Evolutionary conservation across 2,113 vertebrate genomes (phyloP).

Genomic region (Coreoperca whiteheadi): DNA sequence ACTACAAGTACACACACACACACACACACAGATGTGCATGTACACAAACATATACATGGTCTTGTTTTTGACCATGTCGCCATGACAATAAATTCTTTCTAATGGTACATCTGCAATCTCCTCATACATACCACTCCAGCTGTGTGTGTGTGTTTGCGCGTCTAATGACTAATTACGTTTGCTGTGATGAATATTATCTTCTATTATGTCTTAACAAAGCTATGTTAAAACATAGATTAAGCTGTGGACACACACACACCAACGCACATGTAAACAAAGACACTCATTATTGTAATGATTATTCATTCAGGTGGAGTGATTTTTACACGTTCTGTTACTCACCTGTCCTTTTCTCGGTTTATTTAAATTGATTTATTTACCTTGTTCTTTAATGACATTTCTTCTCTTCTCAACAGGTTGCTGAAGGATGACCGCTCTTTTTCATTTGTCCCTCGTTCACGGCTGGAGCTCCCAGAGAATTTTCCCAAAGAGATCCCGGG

Average conservation of each 20-base stretch:
- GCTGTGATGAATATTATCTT: too few relatives aligned
- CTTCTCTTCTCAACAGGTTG: constrained; percentile 83
- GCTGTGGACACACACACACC: neutral
- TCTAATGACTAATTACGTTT: too few relatives aligned
- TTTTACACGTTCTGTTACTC: too few relatives aligned
- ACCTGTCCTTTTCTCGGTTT: neutral
- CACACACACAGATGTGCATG: neutral
- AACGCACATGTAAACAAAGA: neutral
- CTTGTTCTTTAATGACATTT: neutral
- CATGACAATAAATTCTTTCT: neutral
- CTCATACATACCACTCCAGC: neutral
- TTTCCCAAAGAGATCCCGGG: constrained; percentile 98
- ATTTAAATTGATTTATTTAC: neutral
- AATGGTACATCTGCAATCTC: neutral
- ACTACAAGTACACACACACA: neutral
- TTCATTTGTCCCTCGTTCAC: constrained; percentile 94
- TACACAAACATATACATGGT: neutral
- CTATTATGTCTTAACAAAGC: too few relatives aligned
- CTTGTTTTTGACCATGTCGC: neutral
- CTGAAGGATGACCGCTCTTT: constrained; percentile 95
- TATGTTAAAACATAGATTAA: too few relatives aligned
- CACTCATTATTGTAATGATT: too few relatives aligned
- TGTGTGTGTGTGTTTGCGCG: neutral
- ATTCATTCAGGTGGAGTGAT: neutral
- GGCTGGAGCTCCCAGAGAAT: constrained; percentile 97